Base-by-base conservation (phyloP, 2,888 invertebrate species). In the Archips xylosteana region DNA sequence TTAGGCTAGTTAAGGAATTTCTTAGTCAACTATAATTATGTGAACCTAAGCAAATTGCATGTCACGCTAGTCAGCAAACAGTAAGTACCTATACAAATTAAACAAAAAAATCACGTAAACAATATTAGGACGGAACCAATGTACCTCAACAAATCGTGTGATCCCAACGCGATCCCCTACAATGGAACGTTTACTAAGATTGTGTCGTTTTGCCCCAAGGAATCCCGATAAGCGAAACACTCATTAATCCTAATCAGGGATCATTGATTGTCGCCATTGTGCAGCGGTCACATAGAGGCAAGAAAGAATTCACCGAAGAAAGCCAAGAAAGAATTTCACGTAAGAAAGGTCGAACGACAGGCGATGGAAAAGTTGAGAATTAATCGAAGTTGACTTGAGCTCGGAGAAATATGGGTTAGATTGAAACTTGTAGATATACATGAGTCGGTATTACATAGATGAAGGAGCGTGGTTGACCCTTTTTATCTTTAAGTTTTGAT, bases 191-290 rank as follows among this genome's bases (percentile, higher is more conserved):
- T 66, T 45, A 42, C 67, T 51, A 61, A 72, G 62, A 67, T 67
- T 57, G 72, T 34, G 68, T 49, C 67, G 67, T 72, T 71, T 54
- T 65, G 39, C 71, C 71, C 71, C 45, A 36, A 42, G 67, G 71
- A 67, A 59, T 61, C n/a, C 62, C 62, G 68, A 68, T 73, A 73
- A 67, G 63, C 65, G 72, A 54, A 36, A 57, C 62, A 36, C 39
- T 73, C 72, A 72, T 73, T 63, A 68, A 68, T 73, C 68, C 72
- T 73, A 73, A 73, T 73, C 63, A 73, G 54, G 72, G 62, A 61
- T 49, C 71, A 72, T 73, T 73, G 72, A 73, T 73, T 73, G 72
- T 73, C 47, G 47, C 68, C 72, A 63, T 73, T 73, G 67, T 67
- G 39, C 23, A 36, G 68, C 49, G 51, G 61, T 32, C 62, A 51